Conservation (phyloP, 1,140 invertebrate species). For the Eupristina koningsbergeri region DNA sequence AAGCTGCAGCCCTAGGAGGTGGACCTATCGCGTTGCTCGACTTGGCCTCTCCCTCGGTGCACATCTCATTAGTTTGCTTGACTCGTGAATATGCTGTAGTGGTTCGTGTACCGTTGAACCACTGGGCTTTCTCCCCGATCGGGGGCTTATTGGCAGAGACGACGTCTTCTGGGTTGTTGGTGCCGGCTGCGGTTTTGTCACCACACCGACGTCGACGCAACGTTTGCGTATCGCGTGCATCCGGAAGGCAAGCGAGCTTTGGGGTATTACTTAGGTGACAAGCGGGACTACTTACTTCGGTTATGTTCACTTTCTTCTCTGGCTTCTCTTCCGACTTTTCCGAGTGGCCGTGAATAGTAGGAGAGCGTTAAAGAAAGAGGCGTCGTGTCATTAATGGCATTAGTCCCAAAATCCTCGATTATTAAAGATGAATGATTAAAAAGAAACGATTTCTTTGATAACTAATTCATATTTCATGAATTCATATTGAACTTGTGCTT, state of each 20-base stretch:
- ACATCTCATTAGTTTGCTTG: neutral
- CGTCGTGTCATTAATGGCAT: slow-evolving; percentile 50
- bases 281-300: slow-evolving; percentile 75
- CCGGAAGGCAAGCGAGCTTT: slow-evolving; percentile 43
- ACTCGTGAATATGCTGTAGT: slow-evolving; percentile 57
- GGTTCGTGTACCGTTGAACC: slow-evolving; percentile 64
- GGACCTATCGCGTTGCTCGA: slow-evolving; percentile 26
- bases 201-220: slow-evolving; percentile 67
- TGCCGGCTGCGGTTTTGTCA: slow-evolving; percentile 51
- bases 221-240: slow-evolving; percentile 50
- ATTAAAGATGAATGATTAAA: neutral
- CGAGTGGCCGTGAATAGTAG: slow-evolving; percentile 64
- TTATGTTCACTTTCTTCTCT: slow-evolving; percentile 49
- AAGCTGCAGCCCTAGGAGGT: slow-evolving; percentile 57
- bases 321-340: slow-evolving; percentile 71
- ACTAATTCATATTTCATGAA: neutral
- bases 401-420: slow-evolving; percentile 7
- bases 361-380: slow-evolving; percentile 63
- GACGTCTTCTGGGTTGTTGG: slow-evolving; percentile 20
- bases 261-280: slow-evolving; percentile 54
- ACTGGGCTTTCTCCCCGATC: neutral
- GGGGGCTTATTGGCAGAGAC: neutral
- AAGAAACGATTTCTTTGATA: neutral
- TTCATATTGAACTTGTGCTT: neutral
- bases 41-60: slow-evolving; percentile 50